A percentile compares a stretch with the other conserved stretches of the same genome.
These are phyloP conservation scores for Hypselothyrea guttata DNA, from an alignment of 2,888 invertebrate species.

Conservation along the genomic window DNA sequence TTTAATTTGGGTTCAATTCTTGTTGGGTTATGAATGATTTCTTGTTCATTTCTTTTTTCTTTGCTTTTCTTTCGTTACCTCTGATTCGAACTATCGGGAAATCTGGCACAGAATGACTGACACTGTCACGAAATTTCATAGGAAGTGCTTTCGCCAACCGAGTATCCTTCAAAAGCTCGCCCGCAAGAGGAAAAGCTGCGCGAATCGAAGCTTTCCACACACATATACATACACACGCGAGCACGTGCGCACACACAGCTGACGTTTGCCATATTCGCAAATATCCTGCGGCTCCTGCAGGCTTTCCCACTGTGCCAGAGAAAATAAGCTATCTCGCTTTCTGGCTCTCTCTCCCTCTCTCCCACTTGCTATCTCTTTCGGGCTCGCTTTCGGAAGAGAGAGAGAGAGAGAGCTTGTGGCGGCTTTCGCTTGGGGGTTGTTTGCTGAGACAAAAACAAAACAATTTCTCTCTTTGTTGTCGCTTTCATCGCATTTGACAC, in stretches of 20 bases:
- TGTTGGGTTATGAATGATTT: conserved; percentile 27
- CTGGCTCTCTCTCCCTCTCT: conserved; percentile 7
- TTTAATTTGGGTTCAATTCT: conserved; percentile 15
- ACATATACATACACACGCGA: conserved; percentile 29
- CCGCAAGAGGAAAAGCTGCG: conserved; percentile 33
- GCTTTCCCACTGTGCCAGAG: conserved; percentile 14
- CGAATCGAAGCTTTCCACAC: conserved; percentile 20
- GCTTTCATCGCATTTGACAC: conserved; percentile 49
- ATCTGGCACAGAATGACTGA: conserved; percentile 79
- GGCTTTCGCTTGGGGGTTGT: conserved; percentile 18
- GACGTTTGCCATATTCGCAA: conserved; percentile 29
- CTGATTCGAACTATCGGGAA: conserved; percentile 79
- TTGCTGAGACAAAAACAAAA: conserved; percentile 27
- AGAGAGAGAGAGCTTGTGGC: background rate
- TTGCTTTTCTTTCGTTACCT: conserved; percentile 46
- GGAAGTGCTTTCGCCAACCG: conserved; percentile 58
- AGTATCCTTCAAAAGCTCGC: conserved; percentile 56
- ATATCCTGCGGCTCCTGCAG: conserved; percentile 15
- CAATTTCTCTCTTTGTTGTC: conserved; percentile 37
- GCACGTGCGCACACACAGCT: conserved; percentile 55
- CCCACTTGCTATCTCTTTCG: conserved; percentile 4
- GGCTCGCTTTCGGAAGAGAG: background rate
- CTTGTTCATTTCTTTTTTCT: conserved; percentile 23
- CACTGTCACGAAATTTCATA: conserved; percentile 61
- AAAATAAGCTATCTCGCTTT: conserved; percentile 11